Evolutionary conservation across 1,140 invertebrate genomes (phyloP), one percentile per base, ranked within the genome.

Genomic region (Microvelia longipes): DNA sequence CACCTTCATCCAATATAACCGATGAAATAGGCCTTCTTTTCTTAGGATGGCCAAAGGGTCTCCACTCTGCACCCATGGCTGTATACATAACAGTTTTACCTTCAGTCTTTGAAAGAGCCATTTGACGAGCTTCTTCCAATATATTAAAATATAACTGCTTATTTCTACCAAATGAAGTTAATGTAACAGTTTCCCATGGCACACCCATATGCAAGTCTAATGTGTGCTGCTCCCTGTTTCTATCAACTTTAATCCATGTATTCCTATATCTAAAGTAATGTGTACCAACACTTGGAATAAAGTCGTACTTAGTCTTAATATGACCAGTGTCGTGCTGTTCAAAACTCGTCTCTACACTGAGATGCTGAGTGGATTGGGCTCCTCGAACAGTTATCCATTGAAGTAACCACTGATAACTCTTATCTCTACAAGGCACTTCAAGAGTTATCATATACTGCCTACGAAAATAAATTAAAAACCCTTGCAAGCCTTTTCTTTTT

Each of bases 71-170:
- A 13, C 96, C 96, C 84, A 94, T 87, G 0, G 95, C 93, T 60
- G 90, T 92, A 77, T 99, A 99, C 87, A 98, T 96, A 24, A 98
- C 86, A 1, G 96, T 98, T 83, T 96, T 97, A 1, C 96, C 96
- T 82, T 98, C 94, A 75, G 93, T 89, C 74, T 91, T 86, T 76
- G 90, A 88, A 50, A 98, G 78, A 2, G 95, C 95, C 82, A 96
- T 86, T 74, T 89, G 86, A 76, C 94, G 86, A 69, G 95, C 94
- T 93, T 98, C 93, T 83, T 97, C 93, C 30, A 98, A 81, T 72
- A 99, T 98, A 72, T 90, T 84, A 80, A 90, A 93, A 79, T 94
- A 98, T 13, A 98, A 78, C 67, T 81, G 78, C 79, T 88, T 91
- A 77, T 97, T 86, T 73, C 85, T 85, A 29, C 96, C 96, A 79